These are phyloP conservation scores for Pseudorasbora parva DNA, from an alignment of 2,113 vertebrate species.

Conservation along the genomic window DNA sequence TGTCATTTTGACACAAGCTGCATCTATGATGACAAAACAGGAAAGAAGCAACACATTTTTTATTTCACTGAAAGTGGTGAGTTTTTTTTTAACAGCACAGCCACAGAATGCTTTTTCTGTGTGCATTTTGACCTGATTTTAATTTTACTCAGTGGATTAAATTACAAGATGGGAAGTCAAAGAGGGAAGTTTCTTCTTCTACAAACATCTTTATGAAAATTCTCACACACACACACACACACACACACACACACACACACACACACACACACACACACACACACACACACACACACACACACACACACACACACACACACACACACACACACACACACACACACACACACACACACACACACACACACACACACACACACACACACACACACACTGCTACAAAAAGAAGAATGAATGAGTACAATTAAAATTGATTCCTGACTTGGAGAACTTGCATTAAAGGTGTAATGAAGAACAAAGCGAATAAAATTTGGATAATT, in stretches of 20 bases:
- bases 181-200: neutral
- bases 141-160: too few relatives aligned
- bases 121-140: neutral
- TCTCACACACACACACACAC: too few relatives aligned
- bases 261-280: too few relatives aligned
- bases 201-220: neutral
- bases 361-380: too few relatives aligned
- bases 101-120: neutral
- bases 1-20: conserved; percentile 2
- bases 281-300: too few relatives aligned
- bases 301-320: too few relatives aligned
- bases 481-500: neutral
- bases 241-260: too few relatives aligned
- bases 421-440: neutral
- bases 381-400: too few relatives aligned
- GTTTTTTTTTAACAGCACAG: neutral
- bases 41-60: conserved; percentile 1
- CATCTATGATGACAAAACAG: neutral
- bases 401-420: neutral
- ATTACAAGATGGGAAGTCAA: neutral
- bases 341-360: too few relatives aligned
- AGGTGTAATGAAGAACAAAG: neutral
- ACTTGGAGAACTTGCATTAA: neutral
- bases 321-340: too few relatives aligned
- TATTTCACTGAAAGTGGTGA: neutral